Evolutionary conservation across 37 sponge, comb jelly and placozoan species (phyloP), one percentile per base, ranked within the genome.

Genomic region (Axinella damicornis): DNA sequence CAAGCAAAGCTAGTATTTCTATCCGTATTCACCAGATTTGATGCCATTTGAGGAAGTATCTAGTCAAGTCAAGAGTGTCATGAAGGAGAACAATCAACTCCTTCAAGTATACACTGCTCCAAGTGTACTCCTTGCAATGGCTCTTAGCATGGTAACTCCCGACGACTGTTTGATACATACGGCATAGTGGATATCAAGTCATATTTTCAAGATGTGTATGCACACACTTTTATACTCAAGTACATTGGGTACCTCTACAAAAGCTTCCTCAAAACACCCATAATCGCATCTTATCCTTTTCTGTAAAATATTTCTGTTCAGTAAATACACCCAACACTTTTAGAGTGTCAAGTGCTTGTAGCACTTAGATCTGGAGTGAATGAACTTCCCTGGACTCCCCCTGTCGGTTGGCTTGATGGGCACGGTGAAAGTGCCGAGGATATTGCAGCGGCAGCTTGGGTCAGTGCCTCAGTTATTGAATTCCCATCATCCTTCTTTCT

Each of bases 21-120:
- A 32, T 52, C 81, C 81, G 59, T 81, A 81, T 54, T 81, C 81
- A 15, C 81, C 81, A 21, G 81, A 81, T 31, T 33, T 81, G 1
- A 81, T 68, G 5, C 81, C 81, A 2, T 30, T 28, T 35, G 81
- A 81, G 31, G 71, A 69, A 27, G 73, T 83, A 2, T 83, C 71
- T 25, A 83, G 81, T 41, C 21, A 81, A 24, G 71, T 81, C 14
- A 81, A 81, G 30, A 41, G 36, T 5, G 68, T 81, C n/a, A 81
- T 81, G 71, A 65, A n/a, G n/a, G n/a, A n/a, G n/a, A n/a, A n/a
- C n/a, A n/a, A n/a, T 61, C 5, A 9, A 24, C 57, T 81, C 68
- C n/a, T 81, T 68, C 81, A 81, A 81, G 81, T 38, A n/a, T 40
- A 37, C 21, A 54, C 39, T 69, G n/a, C 38, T 1, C 75, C 77